phyloP scores from a whole-genome alignment of 2,113 vertebrate species.

The Scophthalmus maximus region DNA sequence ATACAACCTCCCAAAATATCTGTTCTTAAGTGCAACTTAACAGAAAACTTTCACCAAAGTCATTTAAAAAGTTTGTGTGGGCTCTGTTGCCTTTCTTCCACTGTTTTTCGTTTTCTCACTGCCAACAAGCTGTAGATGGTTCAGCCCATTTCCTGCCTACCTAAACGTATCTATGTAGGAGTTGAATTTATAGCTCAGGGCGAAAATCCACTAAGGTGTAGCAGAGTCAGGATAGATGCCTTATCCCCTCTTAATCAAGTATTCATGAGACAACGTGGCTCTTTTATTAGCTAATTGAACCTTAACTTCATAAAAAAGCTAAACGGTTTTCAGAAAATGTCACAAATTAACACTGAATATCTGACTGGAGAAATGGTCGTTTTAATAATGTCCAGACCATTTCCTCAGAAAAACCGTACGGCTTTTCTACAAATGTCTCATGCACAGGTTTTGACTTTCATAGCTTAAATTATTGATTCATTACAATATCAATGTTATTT shows the following conservation, averaged over 20 bases:
- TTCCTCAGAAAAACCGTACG: background rate
- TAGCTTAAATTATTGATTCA: background rate
- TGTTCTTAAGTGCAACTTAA: conserved; percentile 34
- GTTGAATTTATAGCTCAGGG: conserved; percentile 38
- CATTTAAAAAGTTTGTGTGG: conserved; percentile 52
- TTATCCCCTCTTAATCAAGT: conserved; percentile 29
- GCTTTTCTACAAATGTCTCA: background rate
- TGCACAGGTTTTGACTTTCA: background rate
- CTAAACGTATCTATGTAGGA: conserved; percentile 39
- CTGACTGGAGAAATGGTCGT: background rate
- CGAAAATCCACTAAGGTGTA: conserved; percentile 37
- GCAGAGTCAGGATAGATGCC: conserved; percentile 40
- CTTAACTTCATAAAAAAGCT: conserved; percentile 1
- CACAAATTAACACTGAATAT: conserved; percentile 1
- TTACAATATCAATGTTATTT: no score
- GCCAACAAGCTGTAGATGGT: conserved; percentile 19
- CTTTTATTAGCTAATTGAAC: conserved; percentile 35
- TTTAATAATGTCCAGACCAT: background rate
- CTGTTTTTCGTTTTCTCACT: conserved; percentile 14
- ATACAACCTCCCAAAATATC: conserved; percentile 31
- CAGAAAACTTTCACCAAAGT: conserved; percentile 35
- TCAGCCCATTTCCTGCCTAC: conserved; percentile 18
- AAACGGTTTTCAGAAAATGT: conserved; percentile 12
- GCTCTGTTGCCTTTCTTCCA: conserved; percentile 31
- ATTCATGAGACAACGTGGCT: conserved; percentile 41